These are phyloP conservation scores for Spilarctia lutea DNA, from an alignment of 2,888 invertebrate species.

Conservation along the genomic window DNA sequence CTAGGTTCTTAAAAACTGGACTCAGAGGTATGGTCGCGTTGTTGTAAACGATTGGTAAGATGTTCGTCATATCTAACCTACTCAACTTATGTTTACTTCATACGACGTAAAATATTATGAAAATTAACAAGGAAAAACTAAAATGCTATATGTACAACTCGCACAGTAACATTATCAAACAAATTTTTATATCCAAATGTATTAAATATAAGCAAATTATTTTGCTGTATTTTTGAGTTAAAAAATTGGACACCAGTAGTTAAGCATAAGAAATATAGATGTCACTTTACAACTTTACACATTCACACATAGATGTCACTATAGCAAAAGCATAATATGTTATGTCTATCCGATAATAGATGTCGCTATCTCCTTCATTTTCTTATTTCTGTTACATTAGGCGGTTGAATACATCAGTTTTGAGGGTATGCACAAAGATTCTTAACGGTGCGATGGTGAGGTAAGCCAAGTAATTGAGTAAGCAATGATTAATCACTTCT, in stretches of 20 bases:
- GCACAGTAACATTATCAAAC: no score
- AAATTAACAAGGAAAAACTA: neutral
- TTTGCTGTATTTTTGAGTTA: neutral
- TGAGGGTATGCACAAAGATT: slow-evolving; percentile 70
- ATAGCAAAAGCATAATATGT: neutral
- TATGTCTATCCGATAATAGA: slow-evolving; percentile 21
- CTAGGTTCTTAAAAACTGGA: no score
- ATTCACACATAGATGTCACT: slow-evolving; percentile 13
- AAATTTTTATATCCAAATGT: no score
- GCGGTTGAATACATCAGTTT: slow-evolving; percentile 59
- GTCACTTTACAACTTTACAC: neutral
- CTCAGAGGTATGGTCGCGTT: no score
- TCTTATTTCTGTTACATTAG: slow-evolving; percentile 53
- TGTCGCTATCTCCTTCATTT: slow-evolving; percentile 10
- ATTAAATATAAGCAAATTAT: no score
- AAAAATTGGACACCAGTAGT: neutral
- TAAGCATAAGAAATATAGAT: neutral
- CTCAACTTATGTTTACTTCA: no score
- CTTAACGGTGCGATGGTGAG: slow-evolving; percentile 70
- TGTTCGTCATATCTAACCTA: no score
- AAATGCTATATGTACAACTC: neutral
- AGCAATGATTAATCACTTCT: slow-evolving; percentile 14
- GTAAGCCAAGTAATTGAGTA: slow-evolving; percentile 61
- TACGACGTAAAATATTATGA: neutral
- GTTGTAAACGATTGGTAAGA: no score